Evolutionary conservation across 2,888 invertebrate species (phyloP), one percentile per base, ranked within the genome.

Genomic region (Scaptomyza cyrtandrae): DNA sequence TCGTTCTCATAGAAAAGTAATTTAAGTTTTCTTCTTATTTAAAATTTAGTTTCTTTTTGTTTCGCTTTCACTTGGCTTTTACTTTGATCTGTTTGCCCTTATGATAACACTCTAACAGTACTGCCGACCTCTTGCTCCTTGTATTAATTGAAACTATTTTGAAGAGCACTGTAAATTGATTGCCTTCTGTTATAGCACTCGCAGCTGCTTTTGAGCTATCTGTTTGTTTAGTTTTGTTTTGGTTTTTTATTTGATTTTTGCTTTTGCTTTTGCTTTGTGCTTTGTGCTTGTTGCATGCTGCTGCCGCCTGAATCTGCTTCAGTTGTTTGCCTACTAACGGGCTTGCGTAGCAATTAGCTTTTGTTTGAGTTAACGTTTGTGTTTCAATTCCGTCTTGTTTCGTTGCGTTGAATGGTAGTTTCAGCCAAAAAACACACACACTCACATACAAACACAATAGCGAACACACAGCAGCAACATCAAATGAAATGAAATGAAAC

Each of bases 261-360:
- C 6, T 6, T 31, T 31, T 46, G 55, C 41, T 33, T 37, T 50
- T 37, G 7, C 2, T 37, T 37, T n/a, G 37, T 53, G 56, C 49
- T n/a, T 50, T 35, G n/a, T 46, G 54, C 19, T 11, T 46, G 72
- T 53, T 53, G 16, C 48, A 31, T 60, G 60, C 43, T 68, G 24
- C 24, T 58, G 45, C 41, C 14, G 45, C 41, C 24, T 37, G 35
- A 13, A 50, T 11, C 14, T 31, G 46, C 44, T 39, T 33, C 50
- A 66, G 75, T 19, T 19, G 46, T 57, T 11, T 63, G 57, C 24
- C 49, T 64, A 64, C 46, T 29, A 11, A 41, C 44, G 74, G 53
- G 49, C 48, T 67, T 72, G 73, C 31, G 41, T 76, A 74, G 74
- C 61, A 73, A 60, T 76, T 75, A 75, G 75, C 62, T 69, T 69